Base-by-base conservation (phyloP, 2,888 invertebrate genomes). In the Meiosimyza platycephala region DNA sequence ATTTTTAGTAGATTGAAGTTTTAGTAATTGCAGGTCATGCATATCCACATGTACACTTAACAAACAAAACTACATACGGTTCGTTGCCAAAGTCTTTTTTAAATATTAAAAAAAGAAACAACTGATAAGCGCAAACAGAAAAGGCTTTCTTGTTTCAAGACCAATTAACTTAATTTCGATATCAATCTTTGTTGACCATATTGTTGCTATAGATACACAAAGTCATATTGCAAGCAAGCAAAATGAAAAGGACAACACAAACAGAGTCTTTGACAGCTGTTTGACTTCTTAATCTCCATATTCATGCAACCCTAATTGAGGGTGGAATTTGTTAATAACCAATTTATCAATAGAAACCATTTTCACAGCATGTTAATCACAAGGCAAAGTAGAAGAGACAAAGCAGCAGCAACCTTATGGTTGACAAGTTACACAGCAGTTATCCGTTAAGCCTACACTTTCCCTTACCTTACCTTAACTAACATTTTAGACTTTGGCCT, bases 261-360 rank as follows among this genome's bases (percentile, higher is more conserved):
- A 57, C 18, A 3, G 11, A 28, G 13, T 18, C 28, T 57, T 2
- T n/a, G 28, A 57, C 57, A 57, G 57, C 57, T 57, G 57, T 57
- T 22, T 28, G 40, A 40, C 40, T 40, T 40, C 40, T 40, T 40
- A 40, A 40, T 40, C 40, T 40, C 40, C 40, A 40, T 40, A 22
- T 28, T 18, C 18, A 55, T 57, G 40, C 6, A 47, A 22, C 16
- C 47, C 63, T 63, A 63, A 63, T 63, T 48, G 63, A 15, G 40
- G 63, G 63, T 40, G 15, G 63, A 63, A 63, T 63, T 63, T 63
- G 63, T 63, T 63, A 48, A 63, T 48, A 48, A 63, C 63, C 48
- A 47, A 63, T 63, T 63, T 63, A 40, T 40, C 63, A 18, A 40
- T 18, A 16, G 9, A 40, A 63, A n/a, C 16, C 62, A 62, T 62